A percentile compares a stretch with the other conserved stretches of the same genome.
Evolutionary conservation across 64 coral and sea anemone genomes (phyloP).

Genomic region (Actinia tenebrosa): DNA sequence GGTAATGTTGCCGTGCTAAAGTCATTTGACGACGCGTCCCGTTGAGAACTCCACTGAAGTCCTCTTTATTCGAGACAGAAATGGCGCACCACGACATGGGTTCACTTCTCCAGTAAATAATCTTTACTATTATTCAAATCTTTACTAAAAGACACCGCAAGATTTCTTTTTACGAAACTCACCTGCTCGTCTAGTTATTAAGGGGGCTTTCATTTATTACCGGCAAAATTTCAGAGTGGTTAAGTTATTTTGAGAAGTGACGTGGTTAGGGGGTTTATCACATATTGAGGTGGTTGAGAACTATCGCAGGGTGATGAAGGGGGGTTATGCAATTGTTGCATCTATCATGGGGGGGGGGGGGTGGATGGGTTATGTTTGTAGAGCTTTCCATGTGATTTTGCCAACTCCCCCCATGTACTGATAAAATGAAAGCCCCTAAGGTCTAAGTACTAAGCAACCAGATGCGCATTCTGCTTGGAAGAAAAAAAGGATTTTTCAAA

Average conservation of each 20-base stretch:
- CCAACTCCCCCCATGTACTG: too few species aligned
- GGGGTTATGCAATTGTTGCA: too few species aligned
- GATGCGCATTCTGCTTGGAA: background rate
- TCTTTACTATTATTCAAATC: background rate
- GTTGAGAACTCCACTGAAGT: background rate
- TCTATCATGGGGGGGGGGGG: too few species aligned
- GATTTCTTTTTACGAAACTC: background rate
- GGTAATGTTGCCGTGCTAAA: background rate
- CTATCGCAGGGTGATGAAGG: too few species aligned
- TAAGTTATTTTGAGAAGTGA: too few species aligned
- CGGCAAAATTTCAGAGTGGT: background rate
- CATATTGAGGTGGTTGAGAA: too few species aligned
- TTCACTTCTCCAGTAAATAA: background rate
- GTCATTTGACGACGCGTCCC: background rate
- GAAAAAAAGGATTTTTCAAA: background rate
- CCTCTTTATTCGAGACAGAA: background rate
- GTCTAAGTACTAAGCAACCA: background rate
- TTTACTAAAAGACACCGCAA: background rate
- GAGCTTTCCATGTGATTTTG: too few species aligned
- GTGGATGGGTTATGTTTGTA: too few species aligned
- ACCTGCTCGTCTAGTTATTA: background rate
- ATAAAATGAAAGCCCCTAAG: too few species aligned
- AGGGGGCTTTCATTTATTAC: too few species aligned
- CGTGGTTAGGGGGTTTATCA: too few species aligned
- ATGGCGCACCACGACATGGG: background rate